These are phyloP conservation scores for Hephaestus fuliginosus DNA, from an alignment of 2,797 vertebrate genomes.

Conservation along the genomic window DNA sequence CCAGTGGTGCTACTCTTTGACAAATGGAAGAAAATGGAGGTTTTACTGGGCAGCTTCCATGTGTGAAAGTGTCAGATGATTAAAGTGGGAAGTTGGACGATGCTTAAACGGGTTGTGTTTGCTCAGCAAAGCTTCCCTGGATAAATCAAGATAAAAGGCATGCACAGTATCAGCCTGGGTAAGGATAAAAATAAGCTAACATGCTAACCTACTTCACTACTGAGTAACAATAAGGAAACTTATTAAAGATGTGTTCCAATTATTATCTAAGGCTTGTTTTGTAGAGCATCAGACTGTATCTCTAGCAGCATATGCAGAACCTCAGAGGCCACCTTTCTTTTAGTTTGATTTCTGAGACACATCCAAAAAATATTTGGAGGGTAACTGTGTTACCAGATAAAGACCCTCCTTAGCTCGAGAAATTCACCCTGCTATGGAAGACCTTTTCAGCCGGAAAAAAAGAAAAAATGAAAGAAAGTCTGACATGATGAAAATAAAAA, in stretches of 20 bases:
- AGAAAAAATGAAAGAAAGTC: neutral
- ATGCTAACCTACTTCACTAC: neutral
- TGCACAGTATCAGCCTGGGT: neutral
- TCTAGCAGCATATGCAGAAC: neutral
- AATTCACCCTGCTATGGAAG: neutral
- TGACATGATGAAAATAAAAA: neutral
- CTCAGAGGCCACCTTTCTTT: neutral
- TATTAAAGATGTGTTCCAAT: neutral
- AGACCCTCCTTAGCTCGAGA: neutral
- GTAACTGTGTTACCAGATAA: neutral
- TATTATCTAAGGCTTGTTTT: neutral
- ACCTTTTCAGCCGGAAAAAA: neutral
- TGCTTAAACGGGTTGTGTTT: constrained; percentile 3
- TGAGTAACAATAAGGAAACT: neutral
- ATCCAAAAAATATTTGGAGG: neutral
- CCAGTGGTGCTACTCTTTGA: constrained; percentile 12
- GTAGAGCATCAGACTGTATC: neutral
- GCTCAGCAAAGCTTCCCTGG: constrained; percentile 42
- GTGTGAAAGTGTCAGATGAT: constrained; percentile 36
- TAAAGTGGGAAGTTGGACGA: constrained; percentile 40
- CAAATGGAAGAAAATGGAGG: constrained; percentile 13
- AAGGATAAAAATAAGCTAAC: neutral
- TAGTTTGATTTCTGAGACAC: neutral
- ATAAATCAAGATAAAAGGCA: constrained; percentile 35
- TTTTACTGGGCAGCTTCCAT: constrained; percentile 23